Evolutionary conservation across 2,888 invertebrate genomes (phyloP).

Genomic region (Danaus chrysippus): DNA sequence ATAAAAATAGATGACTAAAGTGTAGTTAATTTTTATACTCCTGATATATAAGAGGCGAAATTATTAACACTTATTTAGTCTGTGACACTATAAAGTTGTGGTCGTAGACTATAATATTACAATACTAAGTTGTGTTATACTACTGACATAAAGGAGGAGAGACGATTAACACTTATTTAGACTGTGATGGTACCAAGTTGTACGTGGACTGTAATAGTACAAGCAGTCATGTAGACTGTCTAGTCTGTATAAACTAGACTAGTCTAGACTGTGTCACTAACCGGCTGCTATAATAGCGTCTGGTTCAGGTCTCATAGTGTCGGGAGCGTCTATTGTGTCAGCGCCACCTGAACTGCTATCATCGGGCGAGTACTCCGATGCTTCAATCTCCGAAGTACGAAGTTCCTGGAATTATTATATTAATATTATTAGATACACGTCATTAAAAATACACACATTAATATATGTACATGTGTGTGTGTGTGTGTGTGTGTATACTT

Average conservation of each 20-base stretch:
- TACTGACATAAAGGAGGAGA: too few species aligned
- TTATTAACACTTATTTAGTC: too few species aligned
- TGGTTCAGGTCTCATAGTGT: slow-evolving; percentile 47
- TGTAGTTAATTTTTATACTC: too few species aligned
- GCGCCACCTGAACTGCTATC: slow-evolving; percentile 80
- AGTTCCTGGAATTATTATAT: slow-evolving; percentile 50
- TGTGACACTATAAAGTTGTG: neutral
- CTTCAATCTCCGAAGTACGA: slow-evolving; percentile 63
- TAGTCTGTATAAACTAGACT: neutral
- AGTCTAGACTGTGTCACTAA: slow-evolving; percentile 28
- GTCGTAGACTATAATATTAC: neutral
- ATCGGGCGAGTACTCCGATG: slow-evolving; percentile 72
- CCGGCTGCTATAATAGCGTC: slow-evolving; percentile 59
- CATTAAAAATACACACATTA: too few species aligned
- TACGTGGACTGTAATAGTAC: neutral
- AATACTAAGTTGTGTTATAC: too few species aligned
- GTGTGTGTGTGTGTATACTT: too few species aligned
- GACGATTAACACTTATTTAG: too few species aligned
- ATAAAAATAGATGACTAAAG: too few species aligned
- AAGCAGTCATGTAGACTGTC: too few species aligned
- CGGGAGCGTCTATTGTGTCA: slow-evolving; percentile 48
- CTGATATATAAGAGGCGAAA: too few species aligned
- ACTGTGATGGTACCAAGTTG: neutral
- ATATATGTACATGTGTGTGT: too few species aligned
- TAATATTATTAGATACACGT: too few species aligned